Percentiles rank a stretch among this genome's conserved stretches.
Evolutionary conservation across 2,888 invertebrate species (phyloP).

Genomic region (Notodonta ziczac): DNA sequence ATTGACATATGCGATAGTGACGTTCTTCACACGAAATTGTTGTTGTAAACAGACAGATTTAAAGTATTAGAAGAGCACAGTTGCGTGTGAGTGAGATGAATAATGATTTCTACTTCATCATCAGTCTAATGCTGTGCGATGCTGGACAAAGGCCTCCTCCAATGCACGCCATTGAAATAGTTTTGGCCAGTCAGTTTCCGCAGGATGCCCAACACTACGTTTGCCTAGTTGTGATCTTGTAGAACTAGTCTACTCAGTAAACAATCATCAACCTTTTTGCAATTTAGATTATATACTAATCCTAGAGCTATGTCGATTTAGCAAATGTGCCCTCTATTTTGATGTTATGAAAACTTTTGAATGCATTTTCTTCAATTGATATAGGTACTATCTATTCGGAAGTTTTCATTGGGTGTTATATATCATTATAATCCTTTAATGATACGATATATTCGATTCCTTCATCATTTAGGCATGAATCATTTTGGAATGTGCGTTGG

Average conservation of each 20-base stretch:
- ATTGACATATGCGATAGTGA: conserved; percentile 27
- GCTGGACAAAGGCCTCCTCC: no score
- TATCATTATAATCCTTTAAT: not conserved
- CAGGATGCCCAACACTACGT: no score
- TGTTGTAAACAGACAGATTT: conserved; percentile 14
- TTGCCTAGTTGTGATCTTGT: no score
- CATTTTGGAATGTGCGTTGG: conserved; percentile 7
- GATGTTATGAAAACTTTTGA: no score
- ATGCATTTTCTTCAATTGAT: not conserved
- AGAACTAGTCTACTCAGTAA: no score
- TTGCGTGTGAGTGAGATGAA: not conserved
- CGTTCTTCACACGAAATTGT: conserved; percentile 21
- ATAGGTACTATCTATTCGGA: not conserved
- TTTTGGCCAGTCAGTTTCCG: no score
- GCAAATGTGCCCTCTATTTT: no score
- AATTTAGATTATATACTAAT: no score
- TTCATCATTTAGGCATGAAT: conserved; percentile 18
- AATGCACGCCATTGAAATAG: no score
- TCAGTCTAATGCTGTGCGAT: no score
- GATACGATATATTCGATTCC: conserved; percentile 12
- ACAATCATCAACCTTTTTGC: no score
- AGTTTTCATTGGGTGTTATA: not conserved
- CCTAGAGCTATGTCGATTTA: no score
- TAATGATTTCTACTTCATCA: not conserved
- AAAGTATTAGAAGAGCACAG: not conserved